Base-by-base conservation (phyloP, 2,888 invertebrate species). In the Euproctis similis region DNA sequence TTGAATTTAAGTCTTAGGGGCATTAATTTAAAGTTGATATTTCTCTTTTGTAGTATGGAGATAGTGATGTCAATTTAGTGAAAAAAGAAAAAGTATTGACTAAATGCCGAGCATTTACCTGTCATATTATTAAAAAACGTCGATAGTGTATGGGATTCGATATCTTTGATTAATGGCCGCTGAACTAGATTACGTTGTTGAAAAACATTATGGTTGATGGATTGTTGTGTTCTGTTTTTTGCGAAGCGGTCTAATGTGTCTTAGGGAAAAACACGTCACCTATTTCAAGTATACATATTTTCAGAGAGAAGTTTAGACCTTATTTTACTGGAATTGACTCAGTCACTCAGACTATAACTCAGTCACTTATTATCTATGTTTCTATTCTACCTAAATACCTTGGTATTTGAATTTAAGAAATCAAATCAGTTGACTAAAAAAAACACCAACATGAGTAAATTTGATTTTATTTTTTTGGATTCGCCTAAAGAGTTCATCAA, bases 71-170 rank as follows among this genome's bases (percentile, higher is more conserved):
- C 37, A 57, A 55, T 47, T 52, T 51, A 52, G 23, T 26, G 64
- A 10, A 26, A 30, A 55, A 60, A 60, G 59, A 60, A 71, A 67
- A 61, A 57, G 48, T 48, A 61, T 63, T 64, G 70, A 75, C 73
- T 78, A 81, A 82, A 81, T 76, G 78, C 82, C 78, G 72, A 63
- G 74, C 77, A 76, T 78, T 80, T 73, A 72, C 66, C 78, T 80
- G 81, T 80, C 81, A 80, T 69, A 81, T 80, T 80, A 78, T 70
- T 74, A 78, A 78, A 72, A 72, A 74, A 75, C 46, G 29, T 64
- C 61, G 59, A 62, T 64, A 53, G 66, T 68, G 70, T 68, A 70
- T 75, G 76, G 70, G 77, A 80, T 75, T 72, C 69, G 72, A 74
- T 76, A 71, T 61, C 69, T 72, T 72, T 81, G 78, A 80, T 80